Conservation (phyloP, 2,797 vertebrate species). For the Catostomus latipinnis region DNA sequence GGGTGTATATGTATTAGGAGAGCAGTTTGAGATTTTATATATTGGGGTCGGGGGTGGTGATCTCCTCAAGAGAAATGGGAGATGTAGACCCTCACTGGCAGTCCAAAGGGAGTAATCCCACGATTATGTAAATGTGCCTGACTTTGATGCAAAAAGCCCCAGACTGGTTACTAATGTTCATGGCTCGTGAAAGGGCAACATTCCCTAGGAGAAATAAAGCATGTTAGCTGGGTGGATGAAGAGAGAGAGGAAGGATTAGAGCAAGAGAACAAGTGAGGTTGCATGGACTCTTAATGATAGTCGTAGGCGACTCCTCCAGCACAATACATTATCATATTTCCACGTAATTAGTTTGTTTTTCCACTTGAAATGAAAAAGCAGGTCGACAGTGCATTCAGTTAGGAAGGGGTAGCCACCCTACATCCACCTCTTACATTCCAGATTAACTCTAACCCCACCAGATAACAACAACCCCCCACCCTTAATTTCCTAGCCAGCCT, state of each 20-base stretch:
- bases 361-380: conserved; percentile 98
- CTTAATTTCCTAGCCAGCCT: neutral
- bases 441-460: conserved; percentile 45
- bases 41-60: neutral
- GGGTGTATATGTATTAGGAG: conserved; percentile 2
- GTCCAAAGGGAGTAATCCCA: conserved; percentile 77
- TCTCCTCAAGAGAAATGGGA: conserved; percentile 47
- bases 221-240: conserved; percentile 64
- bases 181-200: conserved; percentile 94
- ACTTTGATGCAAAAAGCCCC: conserved; percentile 88
- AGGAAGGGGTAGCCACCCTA: conserved; percentile 49
- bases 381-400: conserved; percentile 88
- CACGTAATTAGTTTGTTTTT: conserved; percentile 99
- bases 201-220: conserved; percentile 96
- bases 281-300: conserved; percentile 57
- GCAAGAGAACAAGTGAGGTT: conserved; percentile 53
- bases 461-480: conserved; percentile 16
- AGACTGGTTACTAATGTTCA: conserved; percentile 91
- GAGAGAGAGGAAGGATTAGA: conserved; percentile 58
- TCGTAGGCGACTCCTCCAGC: conserved; percentile 81
- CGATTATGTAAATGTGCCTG: conserved; percentile 91
- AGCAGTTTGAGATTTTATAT: conserved; percentile 1
- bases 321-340: conserved; percentile 99
- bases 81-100: conserved; percentile 66
- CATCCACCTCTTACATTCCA: conserved; percentile 23